Percentiles rank a stretch among this genome's conserved stretches.
Evolutionary conservation across 2,113 vertebrate genomes (phyloP).

Genomic region (Macquaria ambigua): DNA sequence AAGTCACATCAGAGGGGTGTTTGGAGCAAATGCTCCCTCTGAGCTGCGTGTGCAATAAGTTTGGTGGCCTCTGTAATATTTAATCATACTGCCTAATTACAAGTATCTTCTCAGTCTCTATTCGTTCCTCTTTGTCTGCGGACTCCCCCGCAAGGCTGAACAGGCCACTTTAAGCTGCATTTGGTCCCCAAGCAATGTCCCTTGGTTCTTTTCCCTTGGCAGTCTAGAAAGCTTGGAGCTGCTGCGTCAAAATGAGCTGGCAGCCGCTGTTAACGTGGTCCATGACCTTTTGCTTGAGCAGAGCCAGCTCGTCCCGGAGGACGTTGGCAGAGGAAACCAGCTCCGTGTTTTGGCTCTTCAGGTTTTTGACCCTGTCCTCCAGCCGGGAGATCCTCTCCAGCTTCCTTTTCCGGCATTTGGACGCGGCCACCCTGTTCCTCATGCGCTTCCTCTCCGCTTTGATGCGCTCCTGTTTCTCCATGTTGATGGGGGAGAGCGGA

Average conservation of each 20-base stretch:
- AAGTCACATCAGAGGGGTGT: constrained; percentile 20
- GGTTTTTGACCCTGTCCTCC: constrained; percentile 96
- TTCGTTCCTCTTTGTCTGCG: constrained; percentile 22
- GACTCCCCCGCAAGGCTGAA: constrained; percentile 24
- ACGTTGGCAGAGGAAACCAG: constrained; percentile 96
- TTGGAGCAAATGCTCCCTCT: constrained; percentile 29
- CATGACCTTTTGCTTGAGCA: constrained; percentile 99
- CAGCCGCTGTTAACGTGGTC: constrained; percentile 99
- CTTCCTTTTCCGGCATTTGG: constrained; percentile 94
- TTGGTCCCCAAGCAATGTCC: constrained; percentile 75
- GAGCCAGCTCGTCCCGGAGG: constrained; percentile 97
- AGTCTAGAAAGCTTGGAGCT: constrained; percentile 95
- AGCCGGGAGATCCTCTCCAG: constrained; percentile 94
- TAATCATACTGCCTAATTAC: constrained; percentile 19
- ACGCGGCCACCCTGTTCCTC: constrained; percentile 97
- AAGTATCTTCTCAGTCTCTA: constrained; percentile 16
- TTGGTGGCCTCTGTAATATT: constrained; percentile 32
- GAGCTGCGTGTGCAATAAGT: constrained; percentile 32
- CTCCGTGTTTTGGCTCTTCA: constrained; percentile 97
- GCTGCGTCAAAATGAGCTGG: constrained; percentile 97
- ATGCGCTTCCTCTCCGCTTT: constrained; percentile 98
- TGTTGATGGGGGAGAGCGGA: constrained; percentile 96
- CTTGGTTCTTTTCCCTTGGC: constrained; percentile 13
- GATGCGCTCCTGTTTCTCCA: constrained; percentile 98
- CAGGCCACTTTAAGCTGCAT: constrained; percentile 58